A percentile compares a stretch with the other conserved stretches of the same genome.
phyloP scores from a whole-genome alignment of 2,113 vertebrate genomes.

The Microcebus griseorufus region DNA sequence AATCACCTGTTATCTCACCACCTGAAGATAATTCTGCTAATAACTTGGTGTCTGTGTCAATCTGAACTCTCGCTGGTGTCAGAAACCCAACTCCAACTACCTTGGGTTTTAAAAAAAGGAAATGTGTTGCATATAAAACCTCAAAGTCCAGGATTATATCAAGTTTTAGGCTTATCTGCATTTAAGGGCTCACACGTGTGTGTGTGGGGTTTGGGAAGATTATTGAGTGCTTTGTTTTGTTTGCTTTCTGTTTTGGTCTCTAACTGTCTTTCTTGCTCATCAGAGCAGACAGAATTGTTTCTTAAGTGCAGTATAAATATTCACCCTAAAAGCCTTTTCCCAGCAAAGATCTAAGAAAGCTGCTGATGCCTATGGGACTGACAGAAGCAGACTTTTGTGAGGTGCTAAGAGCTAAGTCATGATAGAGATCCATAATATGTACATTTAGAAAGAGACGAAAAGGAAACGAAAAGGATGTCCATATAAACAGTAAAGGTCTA shows the following conservation, averaged over 20 bases:
- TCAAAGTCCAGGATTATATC: background rate
- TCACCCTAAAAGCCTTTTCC: conserved; percentile 19
- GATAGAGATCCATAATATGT: too few species aligned
- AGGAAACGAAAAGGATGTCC: background rate
- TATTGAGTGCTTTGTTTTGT: background rate
- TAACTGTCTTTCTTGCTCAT: conserved; percentile 6
- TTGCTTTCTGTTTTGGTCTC: background rate
- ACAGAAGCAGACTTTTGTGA: background rate
- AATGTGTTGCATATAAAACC: background rate
- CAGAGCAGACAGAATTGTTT: background rate
- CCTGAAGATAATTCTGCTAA: background rate
- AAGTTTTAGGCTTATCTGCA: background rate
- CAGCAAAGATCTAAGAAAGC: background rate
- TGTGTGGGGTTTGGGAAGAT: background rate
- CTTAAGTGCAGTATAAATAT: background rate
- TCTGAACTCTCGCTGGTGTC: background rate
- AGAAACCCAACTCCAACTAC: background rate
- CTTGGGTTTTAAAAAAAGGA: background rate
- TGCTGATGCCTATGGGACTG: background rate
- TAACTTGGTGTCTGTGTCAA: background rate
- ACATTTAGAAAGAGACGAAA: background rate
- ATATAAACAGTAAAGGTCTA: background rate
- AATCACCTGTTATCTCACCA: background rate
- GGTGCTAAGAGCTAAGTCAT: background rate
- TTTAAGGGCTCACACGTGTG: background rate